These are phyloP conservation scores for Crotalus tigris DNA, from an alignment of 2,113 vertebrate genomes.

Conservation along the genomic window DNA sequence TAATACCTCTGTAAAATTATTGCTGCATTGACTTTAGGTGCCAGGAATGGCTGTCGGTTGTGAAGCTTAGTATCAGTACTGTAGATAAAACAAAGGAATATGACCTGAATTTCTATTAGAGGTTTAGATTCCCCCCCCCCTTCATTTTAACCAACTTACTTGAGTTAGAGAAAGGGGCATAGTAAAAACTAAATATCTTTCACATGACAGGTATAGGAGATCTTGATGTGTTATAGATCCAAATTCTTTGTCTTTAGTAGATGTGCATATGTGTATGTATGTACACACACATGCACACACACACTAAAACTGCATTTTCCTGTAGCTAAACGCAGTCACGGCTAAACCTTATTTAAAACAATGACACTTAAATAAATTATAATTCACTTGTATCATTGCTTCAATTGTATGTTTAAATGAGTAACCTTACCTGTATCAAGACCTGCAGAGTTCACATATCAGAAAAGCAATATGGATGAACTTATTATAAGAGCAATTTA, in stretches of 20 bases:
- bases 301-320: background rate
- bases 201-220: background rate
- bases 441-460: background rate
- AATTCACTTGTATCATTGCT: background rate
- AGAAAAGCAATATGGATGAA: background rate
- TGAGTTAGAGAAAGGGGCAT: background rate
- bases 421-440: background rate
- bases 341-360: background rate
- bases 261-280: background rate
- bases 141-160: background rate
- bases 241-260: background rate
- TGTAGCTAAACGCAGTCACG: background rate
- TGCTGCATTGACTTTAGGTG: slow-evolving; percentile 42
- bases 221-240: background rate
- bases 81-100: background rate
- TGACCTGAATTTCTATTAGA: background rate
- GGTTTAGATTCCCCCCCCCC: no score
- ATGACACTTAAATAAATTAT: background rate
- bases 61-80: background rate
- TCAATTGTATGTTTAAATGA: background rate
- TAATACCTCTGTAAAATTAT: slow-evolving; percentile 27
- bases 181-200: background rate
- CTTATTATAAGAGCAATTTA: background rate
- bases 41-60: background rate
- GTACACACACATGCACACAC: no score